Evolutionary conservation across 2,888 invertebrate genomes (phyloP), one percentile per base, ranked within the genome.

Genomic region (Onchidella celtica): DNA sequence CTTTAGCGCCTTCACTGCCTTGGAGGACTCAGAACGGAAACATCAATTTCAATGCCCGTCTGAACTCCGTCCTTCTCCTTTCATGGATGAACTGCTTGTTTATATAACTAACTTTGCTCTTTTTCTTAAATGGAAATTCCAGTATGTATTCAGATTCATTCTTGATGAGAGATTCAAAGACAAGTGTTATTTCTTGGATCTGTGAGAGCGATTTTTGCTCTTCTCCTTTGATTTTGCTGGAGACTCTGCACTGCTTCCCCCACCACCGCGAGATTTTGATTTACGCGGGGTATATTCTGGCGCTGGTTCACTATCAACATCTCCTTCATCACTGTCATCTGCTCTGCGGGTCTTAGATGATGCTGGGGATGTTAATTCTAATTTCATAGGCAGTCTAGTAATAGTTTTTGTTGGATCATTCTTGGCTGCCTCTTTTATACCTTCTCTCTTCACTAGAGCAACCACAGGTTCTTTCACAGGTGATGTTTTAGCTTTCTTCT

Each of bases 251-350:
- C 27, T 29, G 11, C n/a, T n/a, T 21, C n/a, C 55, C 24, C 24
- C 27, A 4, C 80, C 80, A 9, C 82, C 79, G 2, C 84, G 57
- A 21, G 84, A 84, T 21, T 79, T 80, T 55, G 80, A 80, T 27
- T 80, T 77, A 14, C 84, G 76, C 34, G 84, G 82, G 2, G 36
- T 66, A 66, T 82, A 84, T 24, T 79, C 75, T n/a, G n/a, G 63
- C 34, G 66, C 79, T 29, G 36, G 21, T n/a, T 36, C 76, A 2
- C 32, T 57, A 0, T 73, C 77, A 3, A 57, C 73, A 40, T 82
- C 83, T 24, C 73, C 82, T 21, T 81, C 79, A n/a, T 72, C 80
- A 29, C 68, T 78, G 38, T 76, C 83, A 29, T 32, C 76, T 65
- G 1, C 14, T 24, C 32, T n/a, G 0, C 14, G 57, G 24, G 34